Percentiles rank a stretch among this genome's conserved stretches.
phyloP scores from a whole-genome alignment of 2,113 vertebrate genomes.

The Pluvialis apricaria region DNA sequence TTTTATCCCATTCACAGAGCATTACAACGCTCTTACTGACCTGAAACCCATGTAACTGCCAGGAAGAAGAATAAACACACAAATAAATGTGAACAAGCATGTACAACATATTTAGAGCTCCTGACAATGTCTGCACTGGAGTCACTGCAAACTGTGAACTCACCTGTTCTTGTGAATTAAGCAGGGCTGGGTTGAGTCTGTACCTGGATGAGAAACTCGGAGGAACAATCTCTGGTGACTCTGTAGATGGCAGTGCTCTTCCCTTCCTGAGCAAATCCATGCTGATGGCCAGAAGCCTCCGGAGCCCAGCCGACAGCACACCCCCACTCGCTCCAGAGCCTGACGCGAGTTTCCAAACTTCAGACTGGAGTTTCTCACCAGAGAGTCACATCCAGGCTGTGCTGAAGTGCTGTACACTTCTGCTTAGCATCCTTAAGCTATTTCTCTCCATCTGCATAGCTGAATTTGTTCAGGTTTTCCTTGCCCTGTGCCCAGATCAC shows the following conservation, averaged over 20 bases:
- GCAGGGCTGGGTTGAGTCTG: not conserved
- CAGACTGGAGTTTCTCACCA: not conserved
- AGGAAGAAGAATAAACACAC: not conserved
- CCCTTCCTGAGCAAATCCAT: not conserved
- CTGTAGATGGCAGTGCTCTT: not conserved
- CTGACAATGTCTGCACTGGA: not conserved
- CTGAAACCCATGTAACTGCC: not conserved
- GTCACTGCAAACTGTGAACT: not conserved
- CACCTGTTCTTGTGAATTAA: not conserved
- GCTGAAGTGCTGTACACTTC: not conserved
- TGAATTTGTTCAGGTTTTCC: not conserved
- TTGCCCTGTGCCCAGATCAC: not conserved
- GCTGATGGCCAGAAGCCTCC: not conserved
- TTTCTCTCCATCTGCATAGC: not conserved
- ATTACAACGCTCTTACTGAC: not conserved
- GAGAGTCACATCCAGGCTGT: not conserved
- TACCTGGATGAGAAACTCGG: not conserved
- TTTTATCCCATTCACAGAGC: not conserved
- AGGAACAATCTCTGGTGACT: not conserved
- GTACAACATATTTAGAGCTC: not conserved
- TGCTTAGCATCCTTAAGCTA: not conserved
- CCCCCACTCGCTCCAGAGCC: not conserved
- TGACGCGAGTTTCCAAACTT: accelerated
- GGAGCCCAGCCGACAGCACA: not conserved
- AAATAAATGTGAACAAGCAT: not conserved